Base-by-base conservation (phyloP, 2,113 vertebrate species). In the Meles meles region DNA sequence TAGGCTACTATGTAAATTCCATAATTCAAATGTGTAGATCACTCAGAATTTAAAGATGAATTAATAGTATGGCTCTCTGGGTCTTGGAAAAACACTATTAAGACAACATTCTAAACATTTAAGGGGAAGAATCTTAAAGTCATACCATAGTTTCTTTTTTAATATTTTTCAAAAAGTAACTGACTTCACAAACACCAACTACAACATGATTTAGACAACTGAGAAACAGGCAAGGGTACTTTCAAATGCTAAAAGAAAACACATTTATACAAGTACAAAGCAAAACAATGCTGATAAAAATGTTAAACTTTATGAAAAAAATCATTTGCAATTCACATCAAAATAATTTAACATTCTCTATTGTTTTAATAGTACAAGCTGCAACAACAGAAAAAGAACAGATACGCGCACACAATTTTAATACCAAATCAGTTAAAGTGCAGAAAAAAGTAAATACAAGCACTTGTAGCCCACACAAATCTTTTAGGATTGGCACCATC, bases 341-440 rank as follows among this genome's bases (percentile, higher is more conserved):
- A 99, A 99, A 99, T 98, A 99, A 99, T 98, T 99, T 99, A 99
- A 99, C 99, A 99, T 99, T 99, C 99, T 99, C 99, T 98, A 99
- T 98, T 98, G 98, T 98, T 99, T 99, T 99, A 99, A 98, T 99
- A 98, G 97, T 98, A 99, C 98, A 99, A 98, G 98, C 98, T 98
- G 98, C 99, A 99, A 99, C 98, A 98, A 99, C 98, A 98, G 98
- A 98, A 99, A 98, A 98, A 98, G 92, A 99, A 98, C 98, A 99
- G 98, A 99, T 83, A 98, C 65, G 5, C 97, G 97, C 98, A 99
- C 99, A 99, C 97, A 98, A 98, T 98, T 98, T 98, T 98, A 98
- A 99, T 99, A 98, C 92, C 98, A 98, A 98, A 98, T 98, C 98
- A 96, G 96, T 99, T 98, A 96, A 99, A 98, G 98, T 99, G 98